Evolutionary conservation across 1,140 invertebrate genomes (phyloP).

Genomic region (Rhopalosiphum maidis): DNA sequence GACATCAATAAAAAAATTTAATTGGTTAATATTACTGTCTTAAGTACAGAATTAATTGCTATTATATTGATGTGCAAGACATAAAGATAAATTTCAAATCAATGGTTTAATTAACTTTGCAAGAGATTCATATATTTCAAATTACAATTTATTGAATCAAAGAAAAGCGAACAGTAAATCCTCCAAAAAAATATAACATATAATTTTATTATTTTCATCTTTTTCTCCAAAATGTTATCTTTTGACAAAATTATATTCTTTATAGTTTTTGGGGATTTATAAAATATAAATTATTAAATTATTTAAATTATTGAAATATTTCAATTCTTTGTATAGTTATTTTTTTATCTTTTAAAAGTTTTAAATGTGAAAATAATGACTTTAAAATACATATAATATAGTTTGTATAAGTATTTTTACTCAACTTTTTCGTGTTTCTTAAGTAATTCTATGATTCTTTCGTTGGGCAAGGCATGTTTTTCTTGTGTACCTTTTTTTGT

Average conservation of each 20-base stretch:
- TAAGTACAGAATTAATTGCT: not conserved
- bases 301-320: not conserved
- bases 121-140: not conserved
- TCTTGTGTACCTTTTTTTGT: not conserved
- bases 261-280: not conserved
- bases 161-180: not conserved
- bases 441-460: not conserved
- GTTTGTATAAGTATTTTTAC: slow-evolving; percentile 1
- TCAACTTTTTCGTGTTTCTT: not conserved
- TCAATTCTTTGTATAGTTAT: not conserved
- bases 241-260: not conserved
- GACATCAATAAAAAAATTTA: not conserved
- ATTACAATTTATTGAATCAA: not conserved
- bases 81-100: not conserved
- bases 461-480: slow-evolving; percentile 29
- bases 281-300: not conserved
- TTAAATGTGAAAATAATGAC: not conserved
- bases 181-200: not conserved
- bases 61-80: not conserved
- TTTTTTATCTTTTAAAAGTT: not conserved
- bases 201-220: not conserved
- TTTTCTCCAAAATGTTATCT: not conserved
- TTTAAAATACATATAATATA: not conserved
- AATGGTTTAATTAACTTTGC: not conserved
- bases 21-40: not conserved